phyloP scores from a whole-genome alignment of 2,888 invertebrate species.

The Sarcophaga variegata region DNA sequence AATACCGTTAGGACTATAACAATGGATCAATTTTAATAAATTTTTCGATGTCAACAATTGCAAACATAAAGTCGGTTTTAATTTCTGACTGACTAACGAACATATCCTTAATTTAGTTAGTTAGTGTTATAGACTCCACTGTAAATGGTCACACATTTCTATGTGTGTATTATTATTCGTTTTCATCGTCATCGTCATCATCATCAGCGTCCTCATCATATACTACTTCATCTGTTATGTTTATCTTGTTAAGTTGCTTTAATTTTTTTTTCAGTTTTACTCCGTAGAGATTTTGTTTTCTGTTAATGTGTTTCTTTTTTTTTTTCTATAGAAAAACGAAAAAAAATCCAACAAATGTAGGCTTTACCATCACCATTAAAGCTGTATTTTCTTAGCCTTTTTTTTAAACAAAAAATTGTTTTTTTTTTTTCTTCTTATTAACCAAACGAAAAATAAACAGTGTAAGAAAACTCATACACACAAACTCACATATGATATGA shows the following conservation, averaged over 20 bases:
- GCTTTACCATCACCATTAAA: slow-evolving; percentile 48
- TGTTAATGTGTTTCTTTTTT: slow-evolving; percentile 56
- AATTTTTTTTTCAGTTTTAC: slow-evolving; percentile 55
- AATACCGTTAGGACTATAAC: too few relatives aligned
- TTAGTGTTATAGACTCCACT: not conserved
- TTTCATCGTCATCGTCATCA: slow-evolving; percentile 50
- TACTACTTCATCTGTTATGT: slow-evolving; percentile 63
- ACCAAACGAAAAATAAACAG: slow-evolving; percentile 34
- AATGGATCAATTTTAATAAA: too few relatives aligned
- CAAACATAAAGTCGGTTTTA: too few relatives aligned
- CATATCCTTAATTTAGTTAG: slow-evolving; percentile 15
- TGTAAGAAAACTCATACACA: slow-evolving; percentile 17
- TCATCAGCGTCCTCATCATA: slow-evolving; percentile 50
- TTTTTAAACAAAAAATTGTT: slow-evolving; percentile 7
- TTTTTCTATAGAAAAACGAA: not conserved
- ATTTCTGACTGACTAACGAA: not conserved
- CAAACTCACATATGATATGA: not conserved
- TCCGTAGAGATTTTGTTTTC: slow-evolving; percentile 61
- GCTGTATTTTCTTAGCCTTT: slow-evolving; percentile 29
- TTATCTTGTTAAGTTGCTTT: slow-evolving; percentile 68
- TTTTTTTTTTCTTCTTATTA: slow-evolving; percentile 8
- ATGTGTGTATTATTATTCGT: slow-evolving; percentile 42
- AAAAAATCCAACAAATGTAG: slow-evolving; percentile 44
- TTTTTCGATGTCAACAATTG: too few relatives aligned
- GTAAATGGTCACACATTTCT: not conserved